Base-by-base conservation (phyloP, 2,797 vertebrate species). In the Enteromius afrohamiltoni region DNA sequence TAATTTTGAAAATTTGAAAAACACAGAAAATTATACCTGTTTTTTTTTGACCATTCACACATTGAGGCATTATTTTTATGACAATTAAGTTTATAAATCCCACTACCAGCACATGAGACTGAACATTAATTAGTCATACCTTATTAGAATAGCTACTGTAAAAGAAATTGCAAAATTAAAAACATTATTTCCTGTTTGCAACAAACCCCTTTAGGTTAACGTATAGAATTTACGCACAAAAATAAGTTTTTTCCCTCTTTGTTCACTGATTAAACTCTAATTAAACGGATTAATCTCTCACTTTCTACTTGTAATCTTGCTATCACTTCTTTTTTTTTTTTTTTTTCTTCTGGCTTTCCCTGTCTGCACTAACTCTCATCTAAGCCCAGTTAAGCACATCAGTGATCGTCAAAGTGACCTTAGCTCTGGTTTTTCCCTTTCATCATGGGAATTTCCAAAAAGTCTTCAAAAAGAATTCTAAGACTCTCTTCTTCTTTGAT, bases 341-440 rank as follows among this genome's bases (percentile, higher is more conserved):
- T 65, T 26, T 58, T 23, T 65, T 23, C 45, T 34, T 34, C 65
- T 70, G 65, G 1, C 65, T 55, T 69, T 69, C 13, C 7, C 70
- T 80, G 17, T 42, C 70, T 42, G 64, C 11, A 45, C 17, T 53
- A 79, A 79, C n/a, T 79, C n/a, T 79, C 34, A 40, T 64, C 42
- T 51, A 42, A 74, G 47, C n/a, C 31, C 34, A 37, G 49, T 74
- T 34, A 49, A 74, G 71, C 71, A 74, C 29, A 53, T n/a, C 47
- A n/a, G 31, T 4, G 19, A 74, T 14, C 3, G 5, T 34, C 19
- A 19, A n/a, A 51, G 4, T 73, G 47, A 73, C 26, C 8, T 47
- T 26, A 47, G 14, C 6, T 21, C 17, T 21, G 45, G 26, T 31
- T 73, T 29, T 73, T 31, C n/a, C 17, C 47, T 21, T 74, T 53